phyloP scores from a whole-genome alignment of 2,113 vertebrate genomes.

The Aramus guarauna region DNA sequence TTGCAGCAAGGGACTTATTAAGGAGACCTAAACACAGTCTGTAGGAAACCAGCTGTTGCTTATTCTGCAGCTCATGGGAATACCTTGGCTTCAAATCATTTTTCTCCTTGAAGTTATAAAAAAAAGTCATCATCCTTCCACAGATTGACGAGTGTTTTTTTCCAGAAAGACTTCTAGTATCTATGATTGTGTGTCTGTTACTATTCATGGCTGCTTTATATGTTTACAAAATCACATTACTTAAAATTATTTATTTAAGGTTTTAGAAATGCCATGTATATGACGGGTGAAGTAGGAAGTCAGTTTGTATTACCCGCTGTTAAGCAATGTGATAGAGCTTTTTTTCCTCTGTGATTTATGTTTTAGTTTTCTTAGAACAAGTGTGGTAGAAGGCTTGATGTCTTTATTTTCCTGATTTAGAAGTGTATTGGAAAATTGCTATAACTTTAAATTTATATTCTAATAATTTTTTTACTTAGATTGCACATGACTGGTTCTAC shows the following conservation, averaged over 20 bases:
- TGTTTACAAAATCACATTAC: neutral
- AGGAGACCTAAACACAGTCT: neutral
- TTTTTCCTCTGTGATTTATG: neutral
- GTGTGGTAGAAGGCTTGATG: neutral
- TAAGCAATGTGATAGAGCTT: neutral
- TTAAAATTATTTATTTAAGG: neutral
- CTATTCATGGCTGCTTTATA: neutral
- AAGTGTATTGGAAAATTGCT: neutral
- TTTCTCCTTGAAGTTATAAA: neutral
- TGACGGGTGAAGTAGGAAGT: neutral
- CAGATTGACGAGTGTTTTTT: neutral
- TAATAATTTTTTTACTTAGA: neutral
- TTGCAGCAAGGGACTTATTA: neutral
- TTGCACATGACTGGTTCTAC: neutral
- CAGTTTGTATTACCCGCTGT: neutral
- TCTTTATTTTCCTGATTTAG: neutral
- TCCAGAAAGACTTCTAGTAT: neutral
- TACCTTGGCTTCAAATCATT: neutral
- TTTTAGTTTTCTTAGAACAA: neutral
- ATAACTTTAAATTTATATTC: neutral
- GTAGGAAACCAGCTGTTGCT: neutral
- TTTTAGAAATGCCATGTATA: neutral
- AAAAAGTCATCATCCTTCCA: neutral
- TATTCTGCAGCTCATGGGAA: neutral
- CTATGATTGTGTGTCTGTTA: neutral